Evolutionary conservation across 2,888 invertebrate species (phyloP), one percentile per base, ranked within the genome.

Genomic region (Coelogynopora nodosa): DNA sequence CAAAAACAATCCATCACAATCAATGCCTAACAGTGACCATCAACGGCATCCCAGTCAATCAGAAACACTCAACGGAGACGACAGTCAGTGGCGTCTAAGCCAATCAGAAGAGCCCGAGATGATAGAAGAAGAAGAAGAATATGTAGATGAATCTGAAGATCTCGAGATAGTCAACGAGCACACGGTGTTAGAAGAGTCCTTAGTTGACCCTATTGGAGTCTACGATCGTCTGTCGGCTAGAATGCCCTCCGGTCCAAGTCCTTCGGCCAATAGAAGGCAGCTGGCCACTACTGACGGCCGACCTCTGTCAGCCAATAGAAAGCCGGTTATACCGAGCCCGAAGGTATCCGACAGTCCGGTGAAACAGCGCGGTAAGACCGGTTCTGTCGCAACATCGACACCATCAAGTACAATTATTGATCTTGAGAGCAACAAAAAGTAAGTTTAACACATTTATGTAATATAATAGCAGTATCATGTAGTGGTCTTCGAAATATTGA

Each of bases 91-190:
- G 74, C 18, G 23, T 74, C 10, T 26, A 13, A 23, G 23, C 74
- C 74, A 74, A 74, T 74, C 74, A 26, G 74, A 74, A 74, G 74
- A 26, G 10, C 23, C 82, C 0, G 82, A 82, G 23, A 30, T 30
- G 1, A 23, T 82, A 0, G 82, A 29, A 29, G 27, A 49, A 5
- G 49, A 49, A 49, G 49, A 49, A 18, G 49, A 49, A 49, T 13
- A 28, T 27, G 84, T 23, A 10, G 84, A 84, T 31, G 85, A 85
- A n/a, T 26, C 31, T 18, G 84, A 82, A 0, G 85, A 85, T 23
- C 84, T 85, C 26, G 81, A 81, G 27, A 82, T 81, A 0, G 74
- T 85, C 18, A 85, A 85, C 81, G 85, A 23, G 67, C 31, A 85
- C 0, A n/a, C 23, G 13, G 67, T 29, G 0, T 28, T 82, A 18